Base-by-base conservation (phyloP, 2,888 invertebrate species). In the Antheraea yamamai region DNA sequence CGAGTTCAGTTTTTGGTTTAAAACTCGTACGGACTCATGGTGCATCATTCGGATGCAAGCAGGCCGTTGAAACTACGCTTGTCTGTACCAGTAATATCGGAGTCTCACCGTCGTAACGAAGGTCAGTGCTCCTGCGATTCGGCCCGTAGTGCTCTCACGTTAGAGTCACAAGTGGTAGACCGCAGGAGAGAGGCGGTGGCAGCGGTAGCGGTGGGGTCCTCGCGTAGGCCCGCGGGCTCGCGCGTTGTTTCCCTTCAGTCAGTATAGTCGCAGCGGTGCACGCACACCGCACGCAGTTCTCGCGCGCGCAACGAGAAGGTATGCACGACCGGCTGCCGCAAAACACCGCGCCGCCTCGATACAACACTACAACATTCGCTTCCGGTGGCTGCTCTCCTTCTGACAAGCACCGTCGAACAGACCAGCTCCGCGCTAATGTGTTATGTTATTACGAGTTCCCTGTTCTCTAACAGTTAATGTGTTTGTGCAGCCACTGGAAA, bases 201-300 rank as follows among this genome's bases (percentile, higher is more conserved):
- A 78, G 77, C 76, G 79, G 82, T 79, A 82, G 92, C 91, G 92
- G 93, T 92, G 93, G 92, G 94, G 92, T 91, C 92, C 89, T 90
- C 89, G 88, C 86, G 80, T 79, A 83, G 82, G 82, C 80, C 80
- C 81, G 89, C 89, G 82, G 82, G 79, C 80, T 30, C 81, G 89
- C 89, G 88, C 89, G 87, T 85, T 88, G 88, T 88, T 88, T 90
- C 88, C 89, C 89, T 89, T 88, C 86, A 87, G 84, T 88, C 87
- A 89, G 93, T 92, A 88, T 88, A 93, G 94, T 93, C 91, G 90
- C 92, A 91, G 94, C 94, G 95, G 94, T 94, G 95, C 94, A 95
- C 95, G 94, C 94, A 93, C 95, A 87, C 95, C 94, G 94, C 92
- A 94, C 95, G 95, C 95, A 95, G 94, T 93, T 94, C 94, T 94